phyloP scores from a whole-genome alignment of 2,113 vertebrate genomes.

The Takifugu flavidus region DNA sequence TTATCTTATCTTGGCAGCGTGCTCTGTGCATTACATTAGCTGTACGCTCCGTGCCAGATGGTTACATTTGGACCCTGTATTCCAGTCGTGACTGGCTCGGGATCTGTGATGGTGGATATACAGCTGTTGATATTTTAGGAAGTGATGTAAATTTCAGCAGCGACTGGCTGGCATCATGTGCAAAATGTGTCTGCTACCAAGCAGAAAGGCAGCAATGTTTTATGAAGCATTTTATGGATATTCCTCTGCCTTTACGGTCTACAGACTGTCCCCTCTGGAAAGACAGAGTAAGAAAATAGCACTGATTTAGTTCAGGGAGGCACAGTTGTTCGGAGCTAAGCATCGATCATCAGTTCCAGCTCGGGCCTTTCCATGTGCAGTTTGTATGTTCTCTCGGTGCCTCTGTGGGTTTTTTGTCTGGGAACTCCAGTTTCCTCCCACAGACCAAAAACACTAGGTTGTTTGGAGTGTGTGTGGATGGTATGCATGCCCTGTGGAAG shows the following conservation, averaged over 20 bases:
- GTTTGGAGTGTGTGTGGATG: too few relatives aligned
- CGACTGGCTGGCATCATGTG: too few relatives aligned
- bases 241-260: slow-evolving; percentile 48
- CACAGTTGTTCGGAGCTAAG: too few relatives aligned
- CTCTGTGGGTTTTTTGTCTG: too few relatives aligned
- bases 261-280: slow-evolving; percentile 31
- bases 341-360: too few relatives aligned
- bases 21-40: slow-evolving; percentile 46
- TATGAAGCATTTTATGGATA: slow-evolving; percentile 65
- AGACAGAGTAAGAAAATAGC: slow-evolving; percentile 30
- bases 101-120: slow-evolving; percentile 47
- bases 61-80: slow-evolving; percentile 39
- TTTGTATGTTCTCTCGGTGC: too few relatives aligned
- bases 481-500: too few relatives aligned
- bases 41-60: slow-evolving; percentile 43
- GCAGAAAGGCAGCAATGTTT: slow-evolving; percentile 29
- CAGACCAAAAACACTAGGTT: too few relatives aligned
- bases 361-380: too few relatives aligned
- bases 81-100: slow-evolving; percentile 3
- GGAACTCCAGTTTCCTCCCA: too few relatives aligned
- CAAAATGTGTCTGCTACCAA: too few relatives aligned
- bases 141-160: slow-evolving; percentile 19
- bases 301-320: slow-evolving; percentile 29
- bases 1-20: slow-evolving; percentile 37
- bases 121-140: slow-evolving; percentile 51